A percentile compares a stretch with the other conserved stretches of the same genome.
Evolutionary conservation across 2,888 invertebrate species (phyloP).

Genomic region (Thecocarcelia acutangulata): DNA sequence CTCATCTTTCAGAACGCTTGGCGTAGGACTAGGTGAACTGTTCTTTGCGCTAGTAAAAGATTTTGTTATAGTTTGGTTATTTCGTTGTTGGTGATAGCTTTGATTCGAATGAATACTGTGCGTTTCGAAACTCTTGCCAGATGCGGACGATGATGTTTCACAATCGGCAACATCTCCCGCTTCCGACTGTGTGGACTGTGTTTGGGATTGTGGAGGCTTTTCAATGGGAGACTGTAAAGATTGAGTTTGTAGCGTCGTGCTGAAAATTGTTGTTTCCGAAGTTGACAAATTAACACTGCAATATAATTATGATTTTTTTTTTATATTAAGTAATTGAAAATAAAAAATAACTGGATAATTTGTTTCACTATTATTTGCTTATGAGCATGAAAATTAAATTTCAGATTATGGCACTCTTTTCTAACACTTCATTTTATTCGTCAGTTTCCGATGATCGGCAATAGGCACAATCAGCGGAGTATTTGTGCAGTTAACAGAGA

Average conservation of each 20-base stretch:
- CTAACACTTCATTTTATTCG: too few species aligned
- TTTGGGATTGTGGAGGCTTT: slow-evolving; percentile 73
- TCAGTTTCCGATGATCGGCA: too few species aligned
- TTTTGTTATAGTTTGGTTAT: slow-evolving; percentile 63
- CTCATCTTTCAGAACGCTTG: slow-evolving; percentile 79
- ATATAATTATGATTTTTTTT: neutral
- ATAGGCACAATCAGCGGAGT: too few species aligned
- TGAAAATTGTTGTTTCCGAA: slow-evolving; percentile 80
- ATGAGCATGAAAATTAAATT: too few species aligned
- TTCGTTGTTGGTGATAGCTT: slow-evolving; percentile 71
- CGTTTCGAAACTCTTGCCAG: slow-evolving; percentile 80
- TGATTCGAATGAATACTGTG: slow-evolving; percentile 79
- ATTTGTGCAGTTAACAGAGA: too few species aligned
- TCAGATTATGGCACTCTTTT: too few species aligned
- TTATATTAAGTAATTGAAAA: neutral
- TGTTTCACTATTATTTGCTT: too few species aligned
- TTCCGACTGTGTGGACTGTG: slow-evolving; percentile 75
- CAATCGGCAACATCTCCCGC: slow-evolving; percentile 74
- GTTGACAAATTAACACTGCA: slow-evolving; percentile 78
- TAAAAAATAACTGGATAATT: too few species aligned
- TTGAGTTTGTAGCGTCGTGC: slow-evolving; percentile 76
- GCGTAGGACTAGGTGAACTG: slow-evolving; percentile 73
- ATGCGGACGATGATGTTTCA: slow-evolving; percentile 79
- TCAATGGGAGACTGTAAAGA: slow-evolving; percentile 75
- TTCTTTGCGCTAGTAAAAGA: slow-evolving; percentile 73